phyloP scores from a whole-genome alignment of 2,888 invertebrate species.

The Hetaerina titia region DNA sequence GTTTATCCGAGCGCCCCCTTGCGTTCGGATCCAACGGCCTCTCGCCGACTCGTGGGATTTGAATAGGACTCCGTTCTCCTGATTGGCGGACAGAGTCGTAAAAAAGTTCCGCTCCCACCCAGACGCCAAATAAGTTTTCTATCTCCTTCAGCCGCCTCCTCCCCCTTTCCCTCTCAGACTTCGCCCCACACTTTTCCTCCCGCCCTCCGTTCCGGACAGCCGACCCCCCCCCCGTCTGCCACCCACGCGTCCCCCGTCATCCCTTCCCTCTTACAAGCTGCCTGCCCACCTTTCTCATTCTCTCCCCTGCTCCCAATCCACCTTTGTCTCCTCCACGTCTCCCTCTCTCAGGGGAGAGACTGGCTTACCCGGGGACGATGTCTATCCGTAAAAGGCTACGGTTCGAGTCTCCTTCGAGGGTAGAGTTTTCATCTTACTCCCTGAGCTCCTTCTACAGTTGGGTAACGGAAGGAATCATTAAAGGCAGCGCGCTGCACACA shows the following conservation, averaged over 20 bases:
- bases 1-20: not conserved
- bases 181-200: not conserved
- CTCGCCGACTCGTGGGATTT: constrained; percentile 46
- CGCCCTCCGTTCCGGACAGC: not conserved
- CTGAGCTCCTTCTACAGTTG: not conserved
- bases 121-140: constrained; percentile 64
- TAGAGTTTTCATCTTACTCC: not conserved
- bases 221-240: not conserved
- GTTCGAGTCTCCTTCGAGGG: not conserved
- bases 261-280: not conserved
- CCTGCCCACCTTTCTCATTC: not conserved
- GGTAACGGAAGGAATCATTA: not conserved
- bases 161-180: not conserved
- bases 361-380: not conserved
- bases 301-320: not conserved
- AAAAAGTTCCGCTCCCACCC: constrained; percentile 44
- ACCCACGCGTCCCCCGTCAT: not conserved
- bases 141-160: constrained; percentile 22
- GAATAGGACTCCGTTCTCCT: constrained; percentile 56
- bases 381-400: not conserved
- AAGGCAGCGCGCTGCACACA: not conserved
- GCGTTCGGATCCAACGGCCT: constrained; percentile 48
- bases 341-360: not conserved
- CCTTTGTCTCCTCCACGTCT: not conserved
- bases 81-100: constrained; percentile 59